Evolutionary conservation across 2,113 vertebrate species (phyloP), one percentile per base, ranked within the genome.

Genomic region (Sceloporus tristichus): DNA sequence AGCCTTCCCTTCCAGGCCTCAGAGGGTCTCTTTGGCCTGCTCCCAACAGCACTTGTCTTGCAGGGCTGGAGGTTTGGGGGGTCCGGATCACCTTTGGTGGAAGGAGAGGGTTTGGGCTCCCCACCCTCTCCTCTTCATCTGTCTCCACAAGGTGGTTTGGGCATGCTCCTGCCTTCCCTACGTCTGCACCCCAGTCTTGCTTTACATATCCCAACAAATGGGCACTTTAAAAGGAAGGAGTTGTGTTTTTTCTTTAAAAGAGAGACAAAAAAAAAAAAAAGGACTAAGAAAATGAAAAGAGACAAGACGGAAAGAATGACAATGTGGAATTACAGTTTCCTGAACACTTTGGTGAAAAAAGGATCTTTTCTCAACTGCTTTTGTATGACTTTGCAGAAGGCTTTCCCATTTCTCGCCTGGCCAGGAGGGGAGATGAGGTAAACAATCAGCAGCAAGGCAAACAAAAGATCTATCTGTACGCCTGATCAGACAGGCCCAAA

Each of bases 391-490:
- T 18, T 62, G 14, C 59, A 18, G 59, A 62, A 62, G 16, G 16
- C 18, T 62, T 53, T 65, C 23, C n/a, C 62, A 34, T 8, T 74
- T 74, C 78, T 66, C 42, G 0, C 73, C n/a, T 21, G 25, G 8
- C 79, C 29, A 54, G 42, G 62, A 77, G 23, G 68, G 48, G 1
- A 74, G 66, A 34, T 0, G 18, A 62, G 73, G 76, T 81, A 14
- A 0, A 0, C 68, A 27, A 62, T 18, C 25, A 34, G 42, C 34
- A 1, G 34, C 34, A 34, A 34, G 34, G 34, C 34, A 34, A 34
- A 34, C 34, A 34, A 34, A 34, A 34, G 34, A 34, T 34, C 34
- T 34, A 34, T 34, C 34, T 34, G 34, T 34, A 1, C 1, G 34
- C 34, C 34, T 34, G 34, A 34, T 1, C 34, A 34, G 34, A 34